Conservation (phyloP, 2,888 invertebrate species). For the Cyclophora albipunctata region DNA sequence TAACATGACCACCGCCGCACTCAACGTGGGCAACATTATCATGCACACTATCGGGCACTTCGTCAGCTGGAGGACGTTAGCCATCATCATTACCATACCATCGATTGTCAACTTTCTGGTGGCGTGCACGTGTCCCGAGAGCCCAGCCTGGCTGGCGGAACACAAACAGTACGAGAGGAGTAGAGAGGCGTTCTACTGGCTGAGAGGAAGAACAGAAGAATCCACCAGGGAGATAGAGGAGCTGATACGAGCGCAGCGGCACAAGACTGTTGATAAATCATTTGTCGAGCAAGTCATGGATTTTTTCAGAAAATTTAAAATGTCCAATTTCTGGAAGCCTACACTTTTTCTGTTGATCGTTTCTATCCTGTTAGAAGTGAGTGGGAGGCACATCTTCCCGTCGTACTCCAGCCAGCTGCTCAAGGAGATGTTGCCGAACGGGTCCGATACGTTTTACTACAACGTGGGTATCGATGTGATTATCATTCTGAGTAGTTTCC, state of each 20-base stretch:
- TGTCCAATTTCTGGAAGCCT: conserved; percentile 44
- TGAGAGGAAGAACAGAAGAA: conserved; percentile 59
- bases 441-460: conserved; percentile 35
- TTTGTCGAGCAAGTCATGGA: conserved; percentile 9
- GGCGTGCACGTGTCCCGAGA: conserved; percentile 27
- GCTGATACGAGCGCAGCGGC: conserved; percentile 30
- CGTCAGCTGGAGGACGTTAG: conserved; percentile 27
- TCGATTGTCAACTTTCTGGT: conserved; percentile 2
- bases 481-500: conserved; percentile 34
- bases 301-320: conserved; percentile 36
- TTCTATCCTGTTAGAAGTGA: conserved; percentile 33
- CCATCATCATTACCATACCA: conserved; percentile 10
- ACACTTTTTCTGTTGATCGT: conserved; percentile 31
- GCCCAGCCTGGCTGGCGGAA: conserved; percentile 24
- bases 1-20: conserved; percentile 21
- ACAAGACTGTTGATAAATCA: conserved; percentile 3
- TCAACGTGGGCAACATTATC: conserved; percentile 17
- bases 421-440: conserved; percentile 32
- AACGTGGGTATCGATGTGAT: conserved; percentile 41
- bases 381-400: conserved; percentile 46
- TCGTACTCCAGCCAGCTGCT: conserved; percentile 47
- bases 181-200: conserved; percentile 47
- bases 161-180: conserved; percentile 17
- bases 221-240: conserved; percentile 37
- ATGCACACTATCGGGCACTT: conserved; percentile 24